Percentiles rank a stretch among this genome's conserved stretches.
Evolutionary conservation across 2,888 invertebrate species (phyloP).

Genomic region (Tortricodes alternella): DNA sequence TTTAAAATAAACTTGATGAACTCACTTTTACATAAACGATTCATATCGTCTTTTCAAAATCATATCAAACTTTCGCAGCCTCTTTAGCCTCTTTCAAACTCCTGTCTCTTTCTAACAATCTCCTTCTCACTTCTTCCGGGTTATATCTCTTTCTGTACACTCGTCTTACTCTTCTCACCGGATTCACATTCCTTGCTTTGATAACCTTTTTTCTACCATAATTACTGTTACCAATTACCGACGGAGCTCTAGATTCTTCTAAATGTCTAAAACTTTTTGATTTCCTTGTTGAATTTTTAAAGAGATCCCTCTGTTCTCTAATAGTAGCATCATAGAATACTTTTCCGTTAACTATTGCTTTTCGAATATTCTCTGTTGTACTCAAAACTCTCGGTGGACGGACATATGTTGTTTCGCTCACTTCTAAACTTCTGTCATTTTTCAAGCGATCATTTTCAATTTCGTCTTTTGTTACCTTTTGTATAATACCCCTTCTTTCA

Average conservation of each 20-base stretch:
- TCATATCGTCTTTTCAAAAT: not conserved
- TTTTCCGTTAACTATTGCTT: constrained; percentile 75
- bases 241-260: constrained; percentile 51
- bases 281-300: constrained; percentile 54
- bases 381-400: constrained; percentile 69
- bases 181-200: constrained; percentile 62
- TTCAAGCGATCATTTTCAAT: constrained; percentile 60
- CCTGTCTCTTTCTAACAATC: constrained; percentile 71
- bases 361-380: constrained; percentile 71
- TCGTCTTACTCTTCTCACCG: constrained; percentile 70
- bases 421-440: constrained; percentile 69
- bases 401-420: constrained; percentile 73
- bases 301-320: constrained; percentile 64
- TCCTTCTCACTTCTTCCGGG: constrained; percentile 77
- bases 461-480: constrained; percentile 72
- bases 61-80: constrained; percentile 10
- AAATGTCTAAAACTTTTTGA: constrained; percentile 43
- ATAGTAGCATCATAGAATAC: constrained; percentile 75
- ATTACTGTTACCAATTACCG: constrained; percentile 49
- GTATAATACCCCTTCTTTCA: constrained; percentile 66
- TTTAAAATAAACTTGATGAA: too few relatives aligned
- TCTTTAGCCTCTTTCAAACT: constrained; percentile 47
- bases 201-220: constrained; percentile 60
- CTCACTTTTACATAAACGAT: too few relatives aligned
- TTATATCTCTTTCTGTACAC: constrained; percentile 76